These are phyloP conservation scores for Bombus consobrinus DNA, from an alignment of 1,140 invertebrate species.

Conservation along the genomic window DNA sequence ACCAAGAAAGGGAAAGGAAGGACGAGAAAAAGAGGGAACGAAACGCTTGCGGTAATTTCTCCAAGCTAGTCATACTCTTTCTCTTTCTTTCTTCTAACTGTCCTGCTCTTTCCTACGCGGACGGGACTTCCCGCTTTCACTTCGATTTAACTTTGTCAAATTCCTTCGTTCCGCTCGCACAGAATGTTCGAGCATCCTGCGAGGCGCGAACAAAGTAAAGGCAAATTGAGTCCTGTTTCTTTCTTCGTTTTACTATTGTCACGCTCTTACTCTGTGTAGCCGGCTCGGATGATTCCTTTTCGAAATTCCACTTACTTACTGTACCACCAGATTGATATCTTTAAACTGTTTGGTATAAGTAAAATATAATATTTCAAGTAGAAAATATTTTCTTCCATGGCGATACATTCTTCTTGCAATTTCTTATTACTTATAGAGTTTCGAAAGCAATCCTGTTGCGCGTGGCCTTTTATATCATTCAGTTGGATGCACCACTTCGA, in stretches of 20 bases:
- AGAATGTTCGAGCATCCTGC: constrained; percentile 37
- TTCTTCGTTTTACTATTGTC: not conserved
- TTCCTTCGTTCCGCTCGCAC: constrained; percentile 52
- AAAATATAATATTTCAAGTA: not conserved
- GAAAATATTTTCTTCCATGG: not conserved
- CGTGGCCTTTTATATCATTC: not conserved
- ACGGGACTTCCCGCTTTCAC: constrained; percentile 35
- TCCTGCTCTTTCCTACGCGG: constrained; percentile 20
- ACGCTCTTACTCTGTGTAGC: not conserved
- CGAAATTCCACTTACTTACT: not conserved
- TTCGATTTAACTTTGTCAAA: constrained; percentile 61
- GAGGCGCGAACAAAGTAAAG: constrained; percentile 47
- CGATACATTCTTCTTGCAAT: not conserved
- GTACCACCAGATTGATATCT: not conserved
- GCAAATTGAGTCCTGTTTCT: constrained; percentile 36
- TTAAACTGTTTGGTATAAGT: not conserved
- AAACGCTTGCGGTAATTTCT: constrained; percentile 70
- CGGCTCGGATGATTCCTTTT: not conserved
- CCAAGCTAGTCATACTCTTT: constrained; percentile 13
- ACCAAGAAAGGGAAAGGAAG: constrained; percentile 10
- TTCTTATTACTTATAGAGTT: not conserved
- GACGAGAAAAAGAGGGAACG: constrained; percentile 49
- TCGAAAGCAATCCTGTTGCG: not conserved
- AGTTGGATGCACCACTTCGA: too few relatives aligned
- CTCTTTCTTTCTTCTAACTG: constrained; percentile 2